Evolutionary conservation across 2,113 vertebrate genomes (phyloP).

Genomic region (Paedocypris sp.): DNA sequence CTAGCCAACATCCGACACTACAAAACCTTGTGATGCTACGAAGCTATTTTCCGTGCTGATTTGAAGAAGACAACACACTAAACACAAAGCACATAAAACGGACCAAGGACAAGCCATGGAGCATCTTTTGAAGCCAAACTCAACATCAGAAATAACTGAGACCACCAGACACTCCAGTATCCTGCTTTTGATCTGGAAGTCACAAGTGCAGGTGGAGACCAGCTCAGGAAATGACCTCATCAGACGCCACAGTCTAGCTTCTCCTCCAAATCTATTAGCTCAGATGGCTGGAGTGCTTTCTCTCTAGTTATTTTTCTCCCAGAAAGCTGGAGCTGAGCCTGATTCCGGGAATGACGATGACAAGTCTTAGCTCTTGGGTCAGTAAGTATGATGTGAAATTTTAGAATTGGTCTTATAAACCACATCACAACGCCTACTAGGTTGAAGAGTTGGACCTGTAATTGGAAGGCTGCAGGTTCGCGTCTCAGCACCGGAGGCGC

Average conservation of each 20-base stretch:
- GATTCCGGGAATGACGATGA: neutral
- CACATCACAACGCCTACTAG: too few species aligned
- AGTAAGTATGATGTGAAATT: neutral
- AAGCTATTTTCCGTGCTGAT: too few species aligned
- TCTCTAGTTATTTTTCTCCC: neutral
- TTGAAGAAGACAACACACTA: too few species aligned
- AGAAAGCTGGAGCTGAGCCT: neutral
- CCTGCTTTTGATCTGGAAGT: slow-evolving; percentile 9
- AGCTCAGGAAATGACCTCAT: neutral
- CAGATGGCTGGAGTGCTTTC: neutral
- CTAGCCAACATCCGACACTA: too few species aligned
- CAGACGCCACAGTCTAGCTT: neutral
- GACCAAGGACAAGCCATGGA: too few species aligned
- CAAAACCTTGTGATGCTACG: too few species aligned
- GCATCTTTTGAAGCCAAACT: too few species aligned
- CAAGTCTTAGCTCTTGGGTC: neutral
- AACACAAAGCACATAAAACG: too few species aligned
- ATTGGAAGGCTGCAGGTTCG: too few species aligned
- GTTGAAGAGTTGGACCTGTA: too few species aligned
- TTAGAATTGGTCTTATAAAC: too few species aligned
- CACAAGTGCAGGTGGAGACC: neutral
- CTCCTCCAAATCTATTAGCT: neutral
- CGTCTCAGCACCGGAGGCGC: too few species aligned
- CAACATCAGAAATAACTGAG: neutral
- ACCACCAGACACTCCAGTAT: neutral